Conservation (phyloP, 2,888 invertebrate genomes). For the Anticlea derivata region DNA sequence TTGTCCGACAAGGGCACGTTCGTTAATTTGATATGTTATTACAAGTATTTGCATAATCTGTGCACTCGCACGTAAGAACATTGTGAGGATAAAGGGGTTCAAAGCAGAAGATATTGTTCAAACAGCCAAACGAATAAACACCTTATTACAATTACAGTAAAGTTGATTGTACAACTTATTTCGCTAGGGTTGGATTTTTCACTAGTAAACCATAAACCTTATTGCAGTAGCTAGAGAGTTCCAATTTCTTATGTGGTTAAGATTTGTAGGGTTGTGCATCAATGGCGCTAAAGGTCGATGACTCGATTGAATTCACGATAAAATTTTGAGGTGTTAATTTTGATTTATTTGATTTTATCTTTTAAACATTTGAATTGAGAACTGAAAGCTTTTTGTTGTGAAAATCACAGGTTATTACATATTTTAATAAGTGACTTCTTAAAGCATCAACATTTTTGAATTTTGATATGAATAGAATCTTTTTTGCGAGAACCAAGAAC, state of each 20-base stretch:
- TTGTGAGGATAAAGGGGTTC: conserved; percentile 47
- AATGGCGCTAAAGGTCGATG: conserved; percentile 47
- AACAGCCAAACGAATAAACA: conserved; percentile 5
- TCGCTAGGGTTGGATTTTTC: conserved; percentile 12
- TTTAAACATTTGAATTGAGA: conserved; percentile 9
- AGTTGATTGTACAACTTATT: not conserved
- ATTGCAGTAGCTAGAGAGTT: conserved; percentile 3
- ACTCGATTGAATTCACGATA: conserved; percentile 47
- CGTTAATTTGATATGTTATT: conserved; percentile 63
- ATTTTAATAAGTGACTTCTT: too few species aligned
- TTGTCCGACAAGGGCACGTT: conserved; percentile 37
- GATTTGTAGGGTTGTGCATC: conserved; percentile 27
- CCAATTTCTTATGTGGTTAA: conserved; percentile 2
- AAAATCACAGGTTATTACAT: not conserved
- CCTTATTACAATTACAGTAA: not conserved
- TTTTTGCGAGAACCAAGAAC: too few species aligned
- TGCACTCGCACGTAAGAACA: conserved; percentile 63
- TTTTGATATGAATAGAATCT: too few species aligned
- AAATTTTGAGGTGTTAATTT: conserved; percentile 52
- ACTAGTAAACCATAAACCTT: conserved; percentile 14
- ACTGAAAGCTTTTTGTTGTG: not conserved
- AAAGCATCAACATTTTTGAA: too few species aligned
- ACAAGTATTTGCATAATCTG: conserved; percentile 68
- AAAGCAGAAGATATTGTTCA: conserved; percentile 25
- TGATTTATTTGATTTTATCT: conserved; percentile 30